Conservation (phyloP, 1,140 invertebrate species). For the silkworm (Bombyx mori) region DNA sequence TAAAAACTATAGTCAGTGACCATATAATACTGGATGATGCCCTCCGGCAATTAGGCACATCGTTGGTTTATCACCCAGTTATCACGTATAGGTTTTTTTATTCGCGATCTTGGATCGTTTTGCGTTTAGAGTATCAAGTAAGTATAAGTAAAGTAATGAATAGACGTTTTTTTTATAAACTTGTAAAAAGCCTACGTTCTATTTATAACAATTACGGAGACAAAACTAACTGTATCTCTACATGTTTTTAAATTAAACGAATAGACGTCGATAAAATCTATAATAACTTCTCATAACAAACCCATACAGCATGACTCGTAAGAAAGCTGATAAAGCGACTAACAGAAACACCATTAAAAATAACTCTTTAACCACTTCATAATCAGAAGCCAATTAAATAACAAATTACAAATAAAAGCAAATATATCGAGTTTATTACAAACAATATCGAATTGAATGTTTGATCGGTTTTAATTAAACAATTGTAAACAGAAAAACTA, state of each 20-base stretch:
- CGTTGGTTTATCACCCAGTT: constrained; percentile 20
- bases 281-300: background rate
- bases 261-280: background rate
- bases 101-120: no score
- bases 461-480: constrained; percentile 61
- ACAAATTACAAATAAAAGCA: constrained; percentile 63
- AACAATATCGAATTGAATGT: constrained; percentile 60
- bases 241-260: background rate
- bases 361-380: constrained; percentile 36
- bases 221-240: no score
- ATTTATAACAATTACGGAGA: no score
- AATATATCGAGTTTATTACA: constrained; percentile 55
- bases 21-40: constrained; percentile 27
- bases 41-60: constrained; percentile 39
- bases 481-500: constrained; percentile 59
- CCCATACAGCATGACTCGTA: background rate
- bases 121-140: no score
- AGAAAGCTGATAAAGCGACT: constrained; percentile 9
- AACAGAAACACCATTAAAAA: constrained; percentile 32
- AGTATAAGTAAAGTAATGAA: no score
- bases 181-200: no score
- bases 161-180: no score
- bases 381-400: constrained; percentile 62
- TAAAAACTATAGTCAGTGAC: constrained; percentile 43
- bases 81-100: no score